A percentile compares a stretch with the other conserved stretches of the same genome.
These are phyloP conservation scores for Urocynchramus pylzowi DNA, from an alignment of 2,113 vertebrate species.

Conservation along the genomic window DNA sequence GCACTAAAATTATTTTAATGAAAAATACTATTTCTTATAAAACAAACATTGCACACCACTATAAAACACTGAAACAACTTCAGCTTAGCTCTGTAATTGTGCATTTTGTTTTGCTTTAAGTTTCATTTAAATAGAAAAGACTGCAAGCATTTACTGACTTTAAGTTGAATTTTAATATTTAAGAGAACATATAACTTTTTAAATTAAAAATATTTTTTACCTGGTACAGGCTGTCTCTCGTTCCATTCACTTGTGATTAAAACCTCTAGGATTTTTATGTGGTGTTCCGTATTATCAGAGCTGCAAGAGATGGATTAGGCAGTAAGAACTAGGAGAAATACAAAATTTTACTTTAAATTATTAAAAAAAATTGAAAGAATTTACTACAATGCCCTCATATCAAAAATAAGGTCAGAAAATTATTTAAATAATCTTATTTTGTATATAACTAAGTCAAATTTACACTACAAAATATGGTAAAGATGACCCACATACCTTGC, in stretches of 20 bases:
- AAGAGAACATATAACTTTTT: background rate
- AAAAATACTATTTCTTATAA: background rate
- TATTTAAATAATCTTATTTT: background rate
- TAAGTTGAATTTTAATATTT: background rate
- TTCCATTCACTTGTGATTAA: constrained; percentile 91
- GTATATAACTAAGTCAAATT: background rate
- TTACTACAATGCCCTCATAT: background rate
- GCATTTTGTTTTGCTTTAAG: background rate
- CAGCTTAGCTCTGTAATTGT: background rate
- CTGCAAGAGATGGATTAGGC: constrained; percentile 65
- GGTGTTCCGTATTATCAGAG: constrained; percentile 86
- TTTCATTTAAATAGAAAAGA: background rate
- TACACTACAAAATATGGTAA: background rate
- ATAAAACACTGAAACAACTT: background rate
- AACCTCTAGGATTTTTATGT: constrained; percentile 87
- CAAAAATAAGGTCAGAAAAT: background rate
- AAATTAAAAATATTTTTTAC: constrained; percentile 66
- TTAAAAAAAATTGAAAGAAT: background rate
- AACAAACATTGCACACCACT: background rate
- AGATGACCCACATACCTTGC: constrained; percentile 75
- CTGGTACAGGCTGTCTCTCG: constrained; percentile 90
- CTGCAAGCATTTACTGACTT: fast-evolving
- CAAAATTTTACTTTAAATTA: background rate
- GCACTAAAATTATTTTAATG: background rate
- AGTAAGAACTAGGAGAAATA: background rate